Percentiles rank a stretch among this genome's conserved stretches.
Evolutionary conservation across 2,888 invertebrate genomes (phyloP).

Genomic region (Isotomurus palustris): DNA sequence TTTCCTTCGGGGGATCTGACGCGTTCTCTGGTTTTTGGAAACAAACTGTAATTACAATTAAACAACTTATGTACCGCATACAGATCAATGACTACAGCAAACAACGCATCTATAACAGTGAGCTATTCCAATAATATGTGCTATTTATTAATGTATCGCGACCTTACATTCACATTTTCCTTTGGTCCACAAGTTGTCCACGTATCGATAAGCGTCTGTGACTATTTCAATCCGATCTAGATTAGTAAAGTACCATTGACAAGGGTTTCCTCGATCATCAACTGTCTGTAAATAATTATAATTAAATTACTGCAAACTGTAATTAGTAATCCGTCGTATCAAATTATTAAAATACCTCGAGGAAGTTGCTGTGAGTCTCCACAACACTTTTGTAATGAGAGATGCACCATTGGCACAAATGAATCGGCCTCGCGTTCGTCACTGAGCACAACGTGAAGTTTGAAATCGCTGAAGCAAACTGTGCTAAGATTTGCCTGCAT

Average conservation of each 20-base stretch:
- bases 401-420: slow-evolving; percentile 60
- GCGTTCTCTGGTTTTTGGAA: slow-evolving; percentile 53
- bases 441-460: slow-evolving; percentile 60
- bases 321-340: not conserved
- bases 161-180: slow-evolving; percentile 61
- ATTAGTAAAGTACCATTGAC: slow-evolving; percentile 59
- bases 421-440: slow-evolving; percentile 59
- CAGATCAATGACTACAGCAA: too few relatives aligned
- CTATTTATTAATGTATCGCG: not conserved
- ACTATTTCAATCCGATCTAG: slow-evolving; percentile 62
- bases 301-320: not conserved
- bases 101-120: too few relatives aligned
- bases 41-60: slow-evolving; percentile 53
- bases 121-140: not conserved
- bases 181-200: slow-evolving; percentile 47
- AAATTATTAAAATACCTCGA: too few relatives aligned
- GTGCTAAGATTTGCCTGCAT: slow-evolving; percentile 42
- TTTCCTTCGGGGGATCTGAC: slow-evolving; percentile 50
- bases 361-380: slow-evolving; percentile 53
- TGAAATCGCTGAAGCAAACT: slow-evolving; percentile 57
- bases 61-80: not conserved
- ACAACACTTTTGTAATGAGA: slow-evolving; percentile 55
- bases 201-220: slow-evolving; percentile 55
- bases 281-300: slow-evolving; percentile 23
- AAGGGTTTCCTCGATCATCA: slow-evolving; percentile 48